Evolutionary conservation across 2,797 vertebrate species (phyloP).

Genomic region (Crax fasciolata): DNA sequence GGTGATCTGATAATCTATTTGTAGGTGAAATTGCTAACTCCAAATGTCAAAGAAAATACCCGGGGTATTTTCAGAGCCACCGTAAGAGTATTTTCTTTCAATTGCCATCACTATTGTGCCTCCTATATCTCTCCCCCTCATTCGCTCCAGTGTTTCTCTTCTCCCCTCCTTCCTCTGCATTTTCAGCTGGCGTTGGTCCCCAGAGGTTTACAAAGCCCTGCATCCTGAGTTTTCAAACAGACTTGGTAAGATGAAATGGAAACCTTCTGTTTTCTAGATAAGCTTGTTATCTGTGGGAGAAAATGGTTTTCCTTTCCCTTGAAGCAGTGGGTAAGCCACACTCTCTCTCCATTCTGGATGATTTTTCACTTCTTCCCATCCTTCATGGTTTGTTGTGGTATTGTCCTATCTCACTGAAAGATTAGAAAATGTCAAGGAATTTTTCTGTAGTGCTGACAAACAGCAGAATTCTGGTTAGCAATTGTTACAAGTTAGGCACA

Average conservation of each 20-base stretch:
- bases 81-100: background rate
- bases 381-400: background rate
- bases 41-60: background rate
- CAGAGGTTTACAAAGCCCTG: background rate
- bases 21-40: background rate
- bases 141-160: background rate
- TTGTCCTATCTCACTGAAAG: background rate
- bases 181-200: background rate
- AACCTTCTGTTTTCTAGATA: background rate
- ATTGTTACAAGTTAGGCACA: background rate
- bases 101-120: fast-evolving
- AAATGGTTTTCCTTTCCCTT: background rate
- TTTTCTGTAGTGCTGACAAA: constrained; percentile 14
- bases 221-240: constrained; percentile 3
- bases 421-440: background rate
- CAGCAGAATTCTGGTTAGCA: constrained; percentile 5
- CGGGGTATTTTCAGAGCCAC: background rate
- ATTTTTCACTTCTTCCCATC: background rate
- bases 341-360: background rate
- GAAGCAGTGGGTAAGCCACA: background rate
- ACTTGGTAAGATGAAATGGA: background rate
- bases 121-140: fast-evolving
- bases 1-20: background rate
- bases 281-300: background rate
- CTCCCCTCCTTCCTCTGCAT: background rate